These are phyloP conservation scores for Limnephilus lunatus DNA, from an alignment of 2,888 invertebrate species.

Conservation along the genomic window DNA sequence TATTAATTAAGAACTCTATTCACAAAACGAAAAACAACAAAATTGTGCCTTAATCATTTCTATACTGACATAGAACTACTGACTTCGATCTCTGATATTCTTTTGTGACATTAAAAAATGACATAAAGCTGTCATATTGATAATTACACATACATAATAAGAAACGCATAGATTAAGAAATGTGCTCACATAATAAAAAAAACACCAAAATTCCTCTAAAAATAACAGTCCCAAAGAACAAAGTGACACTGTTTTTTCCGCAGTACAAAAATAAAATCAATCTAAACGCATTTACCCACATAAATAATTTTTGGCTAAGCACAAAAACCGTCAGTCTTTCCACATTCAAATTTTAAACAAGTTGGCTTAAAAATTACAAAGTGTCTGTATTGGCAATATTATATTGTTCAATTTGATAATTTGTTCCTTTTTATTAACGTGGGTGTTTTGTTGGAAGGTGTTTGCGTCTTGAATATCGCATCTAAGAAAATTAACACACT, in stretches of 20 bases:
- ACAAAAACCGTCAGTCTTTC: background rate
- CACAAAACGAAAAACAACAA: too few relatives aligned
- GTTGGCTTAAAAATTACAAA: background rate
- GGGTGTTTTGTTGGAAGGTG: background rate
- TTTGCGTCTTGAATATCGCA: background rate
- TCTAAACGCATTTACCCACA: background rate
- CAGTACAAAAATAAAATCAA: background rate
- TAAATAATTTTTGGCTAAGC: constrained; percentile 6
- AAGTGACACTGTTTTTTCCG: background rate
- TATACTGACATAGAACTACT: too few relatives aligned
- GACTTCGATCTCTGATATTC: too few relatives aligned
- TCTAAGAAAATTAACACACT: constrained; percentile 44
- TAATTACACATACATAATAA: too few relatives aligned
- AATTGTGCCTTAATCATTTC: too few relatives aligned
- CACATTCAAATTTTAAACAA: background rate
- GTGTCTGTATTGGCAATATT: background rate
- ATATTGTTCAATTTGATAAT: background rate
- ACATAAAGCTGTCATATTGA: too few relatives aligned
- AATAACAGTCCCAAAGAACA: background rate
- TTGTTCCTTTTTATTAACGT: background rate
- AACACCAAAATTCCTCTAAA: background rate
- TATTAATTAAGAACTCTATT: too few relatives aligned
- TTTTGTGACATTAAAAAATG: too few relatives aligned
- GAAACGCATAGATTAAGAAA: background rate
- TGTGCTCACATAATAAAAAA: background rate